A percentile compares a stretch with the other conserved stretches of the same genome.
These are phyloP conservation scores for Azorinus chamasolen DNA, from an alignment of 2,888 invertebrate species.

Conservation along the genomic window DNA sequence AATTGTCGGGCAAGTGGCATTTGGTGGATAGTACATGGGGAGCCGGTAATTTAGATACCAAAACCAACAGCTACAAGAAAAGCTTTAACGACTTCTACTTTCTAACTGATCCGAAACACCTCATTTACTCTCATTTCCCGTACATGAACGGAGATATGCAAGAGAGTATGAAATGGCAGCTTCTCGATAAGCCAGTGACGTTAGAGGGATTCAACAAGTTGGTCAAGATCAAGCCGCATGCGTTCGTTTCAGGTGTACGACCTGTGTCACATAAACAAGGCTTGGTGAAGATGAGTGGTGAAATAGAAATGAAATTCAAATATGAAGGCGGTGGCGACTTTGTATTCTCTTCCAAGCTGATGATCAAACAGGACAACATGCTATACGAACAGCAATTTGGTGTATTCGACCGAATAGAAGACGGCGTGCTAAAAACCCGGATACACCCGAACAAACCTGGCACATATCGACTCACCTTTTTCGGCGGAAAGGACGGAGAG, in stretches of 20 bases:
- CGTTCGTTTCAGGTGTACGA: slow-evolving; percentile 34
- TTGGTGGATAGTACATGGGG: slow-evolving; percentile 65
- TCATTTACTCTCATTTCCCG: slow-evolving; percentile 70
- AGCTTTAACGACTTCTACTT: slow-evolving; percentile 72
- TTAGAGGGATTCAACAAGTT: slow-evolving; percentile 53
- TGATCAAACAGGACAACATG: slow-evolving; percentile 19
- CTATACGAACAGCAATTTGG: slow-evolving; percentile 4
- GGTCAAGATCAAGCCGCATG: slow-evolving; percentile 30
- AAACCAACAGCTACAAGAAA: slow-evolving; percentile 18
- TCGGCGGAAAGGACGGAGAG: slow-evolving; percentile 29
- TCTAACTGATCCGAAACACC: slow-evolving; percentile 70
- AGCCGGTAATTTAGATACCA: slow-evolving; percentile 52
- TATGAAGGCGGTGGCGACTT: not conserved
- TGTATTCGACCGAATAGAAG: slow-evolving; percentile 12
- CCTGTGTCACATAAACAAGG: slow-evolving; percentile 45
- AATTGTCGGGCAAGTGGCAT: slow-evolving; percentile 44
- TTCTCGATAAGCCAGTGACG: slow-evolving; percentile 64
- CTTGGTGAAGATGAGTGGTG: slow-evolving; percentile 35
- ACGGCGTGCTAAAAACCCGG: slow-evolving; percentile 17
- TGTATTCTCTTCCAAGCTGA: slow-evolving; percentile 10
- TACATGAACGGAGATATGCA: slow-evolving; percentile 56
- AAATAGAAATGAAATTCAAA: slow-evolving; percentile 44
- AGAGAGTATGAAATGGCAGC: slow-evolving; percentile 65
- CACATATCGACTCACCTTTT: slow-evolving; percentile 39
- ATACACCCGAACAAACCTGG: slow-evolving; percentile 35